phyloP scores from a whole-genome alignment of 2,113 vertebrate genomes.

The Epinephelus moara region DNA sequence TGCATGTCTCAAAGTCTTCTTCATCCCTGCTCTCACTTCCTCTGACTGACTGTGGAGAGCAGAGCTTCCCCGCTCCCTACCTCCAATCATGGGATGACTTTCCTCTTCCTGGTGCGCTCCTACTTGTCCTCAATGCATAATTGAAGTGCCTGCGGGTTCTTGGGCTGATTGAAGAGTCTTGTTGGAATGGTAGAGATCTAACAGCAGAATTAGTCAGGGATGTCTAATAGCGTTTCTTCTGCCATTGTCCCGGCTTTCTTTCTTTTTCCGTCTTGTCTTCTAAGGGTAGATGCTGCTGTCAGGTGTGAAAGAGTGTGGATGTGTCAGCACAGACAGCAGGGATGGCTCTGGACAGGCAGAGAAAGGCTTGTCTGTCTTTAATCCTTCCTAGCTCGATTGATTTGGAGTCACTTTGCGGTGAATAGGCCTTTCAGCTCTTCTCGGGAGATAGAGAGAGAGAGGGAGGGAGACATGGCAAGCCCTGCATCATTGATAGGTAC shows the following conservation, averaged over 20 bases:
- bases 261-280: conserved; percentile 31
- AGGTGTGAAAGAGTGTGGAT: conserved; percentile 61
- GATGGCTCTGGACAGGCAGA: conserved; percentile 49
- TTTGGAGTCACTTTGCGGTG: conserved; percentile 72
- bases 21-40: conserved; percentile 1
- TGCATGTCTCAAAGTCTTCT: conserved; percentile 30
- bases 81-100: conserved; percentile 43
- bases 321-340: conserved; percentile 48
- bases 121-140: conserved; percentile 76
- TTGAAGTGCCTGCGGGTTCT: conserved; percentile 68
- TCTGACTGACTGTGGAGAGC: conserved; percentile 36
- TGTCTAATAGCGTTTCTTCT: conserved; percentile 50
- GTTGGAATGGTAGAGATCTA: conserved; percentile 65
- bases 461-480: conserved; percentile 33
- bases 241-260: conserved; percentile 26
- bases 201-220: conserved; percentile 64
- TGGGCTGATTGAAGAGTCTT: conserved; percentile 74
- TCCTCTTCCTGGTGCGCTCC: conserved; percentile 41
- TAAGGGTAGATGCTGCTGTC: conserved; percentile 46
- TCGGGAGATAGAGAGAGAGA: neutral
- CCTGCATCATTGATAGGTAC: conserved; percentile 43
- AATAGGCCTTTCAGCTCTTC: conserved; percentile 61
- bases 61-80: conserved; percentile 36
- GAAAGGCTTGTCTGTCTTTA: conserved; percentile 68
- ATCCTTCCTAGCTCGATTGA: conserved; percentile 71